Conservation (phyloP, 1,140 invertebrate species). For the Penaeus chinensis region DNA sequence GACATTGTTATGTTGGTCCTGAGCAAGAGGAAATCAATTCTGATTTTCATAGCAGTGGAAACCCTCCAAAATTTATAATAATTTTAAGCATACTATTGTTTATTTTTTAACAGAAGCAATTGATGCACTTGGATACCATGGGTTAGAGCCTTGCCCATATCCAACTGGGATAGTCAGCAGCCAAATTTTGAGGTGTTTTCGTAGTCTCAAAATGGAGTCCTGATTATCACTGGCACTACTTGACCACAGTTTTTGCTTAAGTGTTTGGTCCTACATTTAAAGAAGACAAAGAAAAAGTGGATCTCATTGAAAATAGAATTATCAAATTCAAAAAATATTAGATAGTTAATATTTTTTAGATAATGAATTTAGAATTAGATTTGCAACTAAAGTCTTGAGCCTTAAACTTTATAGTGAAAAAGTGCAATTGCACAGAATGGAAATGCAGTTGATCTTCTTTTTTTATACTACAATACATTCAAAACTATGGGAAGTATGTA, state of each 20-base stretch:
- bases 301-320: conserved; percentile 49
- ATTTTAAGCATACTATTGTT: conserved; percentile 1
- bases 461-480: conserved; percentile 8
- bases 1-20: conserved; percentile 44
- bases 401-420: conserved; percentile 43
- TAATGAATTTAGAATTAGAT: conserved; percentile 53
- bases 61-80: conserved; percentile 23
- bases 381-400: conserved; percentile 40
- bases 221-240: conserved; percentile 11
- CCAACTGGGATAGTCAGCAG: conserved; percentile 6
- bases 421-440: conserved; percentile 25
- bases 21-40: conserved; percentile 43
- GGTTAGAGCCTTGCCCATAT: conserved; percentile 31
- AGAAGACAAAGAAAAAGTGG: conserved; percentile 18
- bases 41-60: conserved; percentile 32
- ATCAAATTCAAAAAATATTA: conserved; percentile 37
- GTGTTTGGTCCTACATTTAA: conserved; percentile 41
- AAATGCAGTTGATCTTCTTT: conserved; percentile 21
- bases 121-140: conserved; percentile 4
- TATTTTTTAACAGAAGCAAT: background rate
- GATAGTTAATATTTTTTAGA: conserved; percentile 52
- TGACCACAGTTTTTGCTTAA: conserved; percentile 18
- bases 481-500: conserved; percentile 16
- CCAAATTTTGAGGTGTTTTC: conserved; percentile 18
- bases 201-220: conserved; percentile 4